These are phyloP conservation scores for Varecia variegata DNA, from an alignment of 2,797 vertebrate species.

Conservation along the genomic window DNA sequence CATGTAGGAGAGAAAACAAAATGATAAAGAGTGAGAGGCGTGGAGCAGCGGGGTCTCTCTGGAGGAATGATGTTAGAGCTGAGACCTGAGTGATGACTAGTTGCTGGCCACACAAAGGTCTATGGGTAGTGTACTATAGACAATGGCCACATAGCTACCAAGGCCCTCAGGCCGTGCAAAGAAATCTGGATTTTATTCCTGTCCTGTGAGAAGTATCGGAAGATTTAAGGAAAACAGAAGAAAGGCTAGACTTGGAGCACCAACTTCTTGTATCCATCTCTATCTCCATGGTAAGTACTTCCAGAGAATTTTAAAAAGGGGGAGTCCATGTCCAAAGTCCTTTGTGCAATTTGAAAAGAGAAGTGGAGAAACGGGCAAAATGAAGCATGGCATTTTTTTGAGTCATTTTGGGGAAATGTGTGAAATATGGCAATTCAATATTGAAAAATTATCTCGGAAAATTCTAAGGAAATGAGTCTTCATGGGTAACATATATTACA, in stretches of 20 bases:
- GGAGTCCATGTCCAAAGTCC: conserved; percentile 23
- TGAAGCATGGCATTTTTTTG: not conserved
- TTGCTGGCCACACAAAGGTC: not conserved
- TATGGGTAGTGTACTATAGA: not conserved
- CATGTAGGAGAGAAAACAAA: not conserved
- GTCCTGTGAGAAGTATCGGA: not conserved
- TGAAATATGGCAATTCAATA: not conserved
- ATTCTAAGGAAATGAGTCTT: conserved; percentile 17
- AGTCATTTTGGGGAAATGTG: not conserved
- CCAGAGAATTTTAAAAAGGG: conserved; percentile 64
- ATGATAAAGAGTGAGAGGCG: not conserved
- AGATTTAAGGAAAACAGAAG: not conserved
- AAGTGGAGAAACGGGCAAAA: not conserved
- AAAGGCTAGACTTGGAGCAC: not conserved
- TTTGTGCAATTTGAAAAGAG: not conserved
- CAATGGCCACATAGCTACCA: not conserved
- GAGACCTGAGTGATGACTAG: not conserved
- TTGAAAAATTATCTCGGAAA: conserved; percentile 14
- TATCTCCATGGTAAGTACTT: conserved; percentile 52
- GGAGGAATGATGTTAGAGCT: not conserved
- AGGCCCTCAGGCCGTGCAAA: not conserved
- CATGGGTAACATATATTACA: not conserved
- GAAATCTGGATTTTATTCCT: conserved; percentile 2
- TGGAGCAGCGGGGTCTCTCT: not conserved
- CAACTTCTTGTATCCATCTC: not conserved